These are phyloP conservation scores for Petroica traversi DNA, from an alignment of 2,113 vertebrate genomes.

Conservation along the genomic window DNA sequence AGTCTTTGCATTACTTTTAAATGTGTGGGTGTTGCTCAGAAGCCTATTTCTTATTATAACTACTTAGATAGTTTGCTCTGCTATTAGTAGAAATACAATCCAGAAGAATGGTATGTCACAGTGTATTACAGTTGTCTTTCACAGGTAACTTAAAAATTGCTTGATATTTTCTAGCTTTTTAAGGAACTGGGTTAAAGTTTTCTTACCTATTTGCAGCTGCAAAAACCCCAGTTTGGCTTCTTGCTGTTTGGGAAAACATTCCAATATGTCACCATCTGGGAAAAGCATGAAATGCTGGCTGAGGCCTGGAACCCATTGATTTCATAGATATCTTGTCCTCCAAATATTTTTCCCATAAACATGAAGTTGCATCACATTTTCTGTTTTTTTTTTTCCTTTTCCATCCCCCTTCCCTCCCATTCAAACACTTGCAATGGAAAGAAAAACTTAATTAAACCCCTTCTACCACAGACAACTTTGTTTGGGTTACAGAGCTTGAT, in stretches of 20 bases:
- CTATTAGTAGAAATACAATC: neutral
- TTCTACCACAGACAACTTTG: neutral
- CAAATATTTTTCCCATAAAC: slow-evolving; percentile 45
- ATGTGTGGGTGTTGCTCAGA: slow-evolving; percentile 8
- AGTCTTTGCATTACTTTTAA: neutral
- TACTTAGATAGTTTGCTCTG: neutral
- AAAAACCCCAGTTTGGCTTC: slow-evolving; percentile 63
- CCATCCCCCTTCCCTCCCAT: neutral
- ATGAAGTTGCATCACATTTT: slow-evolving; percentile 26
- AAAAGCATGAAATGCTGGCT: slow-evolving; percentile 66
- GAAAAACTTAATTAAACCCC: neutral
- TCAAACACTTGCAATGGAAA: neutral
- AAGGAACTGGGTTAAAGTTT: neutral
- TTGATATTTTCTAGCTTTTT: neutral
- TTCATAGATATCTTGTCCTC: slow-evolving; percentile 58
- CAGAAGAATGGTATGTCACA: neutral
- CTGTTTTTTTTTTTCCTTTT: neutral
- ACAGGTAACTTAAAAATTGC: neutral
- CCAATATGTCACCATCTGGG: slow-evolving; percentile 70
- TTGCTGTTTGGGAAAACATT: slow-evolving; percentile 71
- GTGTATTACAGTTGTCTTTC: neutral
- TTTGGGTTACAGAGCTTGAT: neutral
- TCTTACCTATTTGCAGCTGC: slow-evolving; percentile 49
- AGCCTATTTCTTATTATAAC: slow-evolving; percentile 10
- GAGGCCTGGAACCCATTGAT: slow-evolving; percentile 58